A percentile compares a stretch with the other conserved stretches of the same genome.
These are phyloP conservation scores for Thecocarcelia acutangulata DNA, from an alignment of 2,888 invertebrate genomes.

Conservation along the genomic window DNA sequence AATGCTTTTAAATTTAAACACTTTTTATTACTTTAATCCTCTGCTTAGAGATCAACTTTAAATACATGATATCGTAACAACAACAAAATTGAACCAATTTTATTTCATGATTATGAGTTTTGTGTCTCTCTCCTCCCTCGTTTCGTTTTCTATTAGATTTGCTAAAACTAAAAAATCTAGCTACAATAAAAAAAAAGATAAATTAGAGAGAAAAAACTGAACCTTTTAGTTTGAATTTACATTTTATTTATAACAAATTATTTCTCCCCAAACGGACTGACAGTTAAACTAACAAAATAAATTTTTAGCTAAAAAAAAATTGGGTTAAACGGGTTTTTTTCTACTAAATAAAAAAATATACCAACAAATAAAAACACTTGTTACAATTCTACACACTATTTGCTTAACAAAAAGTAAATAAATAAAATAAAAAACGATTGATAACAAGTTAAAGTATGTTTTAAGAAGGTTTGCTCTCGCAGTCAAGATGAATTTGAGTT, in stretches of 20 bases:
- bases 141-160: slow-evolving; percentile 7
- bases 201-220: slow-evolving; percentile 34
- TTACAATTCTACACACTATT: slow-evolving; percentile 45
- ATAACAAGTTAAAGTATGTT: slow-evolving; percentile 14
- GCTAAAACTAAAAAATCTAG: slow-evolving; percentile 6
- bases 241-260: slow-evolving; percentile 49
- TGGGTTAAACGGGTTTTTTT: slow-evolving; percentile 64
- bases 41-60: slow-evolving; percentile 19
- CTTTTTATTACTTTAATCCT: slow-evolving; percentile 7
- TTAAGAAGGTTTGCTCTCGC: too few relatives aligned
- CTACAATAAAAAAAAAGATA: slow-evolving; percentile 37
- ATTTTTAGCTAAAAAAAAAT: slow-evolving; percentile 35
- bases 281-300: slow-evolving; percentile 3
- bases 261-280: slow-evolving; percentile 38
- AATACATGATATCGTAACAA: neutral
- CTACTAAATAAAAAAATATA: slow-evolving; percentile 12
- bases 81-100: slow-evolving; percentile 27
- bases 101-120: slow-evolving; percentile 17
- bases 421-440: slow-evolving; percentile 10
- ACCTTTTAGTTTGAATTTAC: slow-evolving; percentile 45
- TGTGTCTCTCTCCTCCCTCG: neutral
- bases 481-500: neutral
- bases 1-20: neutral
- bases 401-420: slow-evolving; percentile 25
- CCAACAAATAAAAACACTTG: slow-evolving; percentile 52